Evolutionary conservation across 2,113 vertebrate genomes (phyloP).

Genomic region (Sarotherodon lohbergeri): DNA sequence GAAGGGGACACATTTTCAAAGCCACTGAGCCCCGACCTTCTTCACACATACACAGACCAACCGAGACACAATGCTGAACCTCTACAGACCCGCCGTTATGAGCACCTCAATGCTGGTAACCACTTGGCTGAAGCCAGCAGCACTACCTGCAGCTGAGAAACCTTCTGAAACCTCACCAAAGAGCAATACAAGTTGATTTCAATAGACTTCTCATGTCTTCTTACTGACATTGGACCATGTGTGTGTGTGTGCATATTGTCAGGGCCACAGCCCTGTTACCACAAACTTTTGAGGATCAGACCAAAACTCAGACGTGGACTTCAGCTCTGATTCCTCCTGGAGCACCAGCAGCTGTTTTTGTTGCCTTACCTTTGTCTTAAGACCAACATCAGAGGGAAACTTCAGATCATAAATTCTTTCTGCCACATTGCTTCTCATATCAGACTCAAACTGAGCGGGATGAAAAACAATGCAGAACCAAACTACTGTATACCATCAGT

Average conservation of each 20-base stretch:
- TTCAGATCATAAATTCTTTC: not conserved
- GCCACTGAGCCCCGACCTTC: conserved; percentile 48
- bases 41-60: not conserved
- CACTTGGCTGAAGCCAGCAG: conserved; percentile 30
- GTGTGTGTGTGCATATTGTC: not conserved
- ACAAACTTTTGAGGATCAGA: not conserved
- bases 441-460: not conserved
- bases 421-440: not conserved
- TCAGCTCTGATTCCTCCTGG: not conserved
- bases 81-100: not conserved
- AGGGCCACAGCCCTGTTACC: conserved; percentile 13
- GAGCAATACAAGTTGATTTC: conserved; percentile 39
- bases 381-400: conserved; percentile 10
- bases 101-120: conserved; percentile 38
- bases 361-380: conserved; percentile 47
- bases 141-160: conserved; percentile 36
- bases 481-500: not conserved
- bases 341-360: conserved; percentile 37
- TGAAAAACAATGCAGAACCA: not conserved
- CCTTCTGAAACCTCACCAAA: conserved; percentile 62
- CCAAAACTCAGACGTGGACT: not conserved
- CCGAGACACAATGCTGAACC: conserved; percentile 17
- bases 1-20: conserved; percentile 16
- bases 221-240: conserved; percentile 26
- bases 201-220: not conserved